Evolutionary conservation across 2,888 invertebrate species (phyloP).

Genomic region (Diloba caeruleocephala): DNA sequence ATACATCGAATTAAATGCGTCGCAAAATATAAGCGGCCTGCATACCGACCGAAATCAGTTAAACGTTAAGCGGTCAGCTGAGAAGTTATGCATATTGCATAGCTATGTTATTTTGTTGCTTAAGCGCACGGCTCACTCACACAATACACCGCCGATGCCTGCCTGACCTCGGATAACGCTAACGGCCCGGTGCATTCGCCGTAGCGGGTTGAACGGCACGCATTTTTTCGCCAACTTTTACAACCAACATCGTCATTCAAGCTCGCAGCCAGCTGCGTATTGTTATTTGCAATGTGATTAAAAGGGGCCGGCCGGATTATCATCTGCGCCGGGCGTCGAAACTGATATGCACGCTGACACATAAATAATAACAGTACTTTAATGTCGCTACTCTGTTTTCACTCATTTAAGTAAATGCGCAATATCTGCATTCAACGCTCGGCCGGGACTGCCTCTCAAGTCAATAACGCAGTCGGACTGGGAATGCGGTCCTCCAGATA

Average conservation of each 20-base stretch:
- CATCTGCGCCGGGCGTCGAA: conserved; percentile 19
- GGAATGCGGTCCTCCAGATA: not conserved
- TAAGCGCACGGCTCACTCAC: conserved; percentile 52
- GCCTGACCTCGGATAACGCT: conserved; percentile 84
- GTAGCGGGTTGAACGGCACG: conserved; percentile 78
- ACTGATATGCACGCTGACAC: conserved; percentile 1
- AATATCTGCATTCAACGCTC: too few species aligned
- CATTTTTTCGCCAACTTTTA: conserved; percentile 78
- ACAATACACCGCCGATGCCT: conserved; percentile 56
- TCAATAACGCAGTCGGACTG: conserved; percentile 3
- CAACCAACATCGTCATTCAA: conserved; percentile 67
- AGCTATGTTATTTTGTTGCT: conserved; percentile 55
- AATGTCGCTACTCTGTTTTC: too few species aligned
- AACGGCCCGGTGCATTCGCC: conserved; percentile 82
- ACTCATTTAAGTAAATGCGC: too few species aligned
- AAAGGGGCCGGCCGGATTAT: conserved; percentile 29
- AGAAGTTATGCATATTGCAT: conserved; percentile 65
- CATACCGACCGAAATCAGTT: conserved; percentile 37
- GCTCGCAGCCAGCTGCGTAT: conserved; percentile 34
- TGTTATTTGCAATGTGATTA: conserved; percentile 43
- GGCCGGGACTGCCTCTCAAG: not conserved
- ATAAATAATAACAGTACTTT: too few species aligned
- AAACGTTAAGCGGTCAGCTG: conserved; percentile 60
- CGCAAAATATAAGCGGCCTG: conserved; percentile 13
- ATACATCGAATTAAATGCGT: not conserved